Percentiles rank a stretch among this genome's conserved stretches.
phyloP scores from a whole-genome alignment of 2,113 vertebrate species.

The Mobula birostris region DNA sequence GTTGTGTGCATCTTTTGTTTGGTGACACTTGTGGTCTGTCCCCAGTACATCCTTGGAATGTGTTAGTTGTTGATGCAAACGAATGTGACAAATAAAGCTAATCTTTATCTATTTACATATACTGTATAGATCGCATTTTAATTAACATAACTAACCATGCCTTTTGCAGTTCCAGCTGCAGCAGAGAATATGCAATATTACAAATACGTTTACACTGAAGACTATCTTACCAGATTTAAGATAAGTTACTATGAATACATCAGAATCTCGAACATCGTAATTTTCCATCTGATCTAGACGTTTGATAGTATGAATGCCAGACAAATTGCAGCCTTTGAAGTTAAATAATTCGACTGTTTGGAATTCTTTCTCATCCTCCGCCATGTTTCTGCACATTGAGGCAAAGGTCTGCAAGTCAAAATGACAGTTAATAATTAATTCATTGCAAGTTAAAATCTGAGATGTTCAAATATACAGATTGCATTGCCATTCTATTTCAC shows the following conservation, averaged over 20 bases:
- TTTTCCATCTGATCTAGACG: slow-evolving; percentile 52
- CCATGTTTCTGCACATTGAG: neutral
- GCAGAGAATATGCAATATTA: neutral
- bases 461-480: neutral
- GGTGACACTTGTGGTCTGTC: too few species aligned
- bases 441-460: neutral
- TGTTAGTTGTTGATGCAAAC: too few species aligned
- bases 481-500: too few species aligned
- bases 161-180: neutral
- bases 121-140: neutral
- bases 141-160: neutral
- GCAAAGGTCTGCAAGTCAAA: neutral
- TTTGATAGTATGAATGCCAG: slow-evolving; percentile 39
- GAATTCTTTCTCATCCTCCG: neutral
- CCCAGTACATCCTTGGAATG: too few species aligned
- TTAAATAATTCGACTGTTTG: slow-evolving; percentile 35
- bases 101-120: too few species aligned
- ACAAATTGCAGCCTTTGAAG: slow-evolving; percentile 53
- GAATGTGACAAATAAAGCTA: too few species aligned
- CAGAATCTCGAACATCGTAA: slow-evolving; percentile 54
- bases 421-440: neutral
- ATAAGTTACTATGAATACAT: slow-evolving; percentile 54
- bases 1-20: too few species aligned
- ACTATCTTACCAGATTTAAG: slow-evolving; percentile 53
- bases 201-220: neutral